Conservation (phyloP, 2,113 vertebrate species). For the Myodes glareolus region DNA sequence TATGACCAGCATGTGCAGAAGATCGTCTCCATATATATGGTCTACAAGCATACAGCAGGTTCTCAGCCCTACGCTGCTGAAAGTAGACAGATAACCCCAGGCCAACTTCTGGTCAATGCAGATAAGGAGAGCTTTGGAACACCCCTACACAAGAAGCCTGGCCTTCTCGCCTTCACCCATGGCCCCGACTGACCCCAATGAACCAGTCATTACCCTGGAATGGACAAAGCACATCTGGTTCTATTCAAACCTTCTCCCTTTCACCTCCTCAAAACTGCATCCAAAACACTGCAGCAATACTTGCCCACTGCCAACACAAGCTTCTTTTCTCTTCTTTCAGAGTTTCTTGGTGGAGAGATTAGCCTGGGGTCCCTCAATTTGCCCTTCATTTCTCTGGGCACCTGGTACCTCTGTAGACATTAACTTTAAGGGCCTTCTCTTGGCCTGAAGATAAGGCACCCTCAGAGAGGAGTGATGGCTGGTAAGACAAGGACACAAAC, state of each 20-base stretch:
- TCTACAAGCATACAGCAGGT: neutral
- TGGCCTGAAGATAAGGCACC: neutral
- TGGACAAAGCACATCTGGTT: conserved; percentile 70
- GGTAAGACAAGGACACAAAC: neutral
- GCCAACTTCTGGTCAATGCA: neutral
- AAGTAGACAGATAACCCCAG: neutral
- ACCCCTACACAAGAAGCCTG: conserved; percentile 27
- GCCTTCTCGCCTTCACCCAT: conserved; percentile 41
- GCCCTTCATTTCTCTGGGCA: neutral
- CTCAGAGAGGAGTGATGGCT: neutral
- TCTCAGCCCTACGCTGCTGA: neutral
- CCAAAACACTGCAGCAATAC: neutral
- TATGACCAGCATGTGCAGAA: neutral
- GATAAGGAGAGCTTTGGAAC: neutral
- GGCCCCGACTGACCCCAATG: conserved; percentile 39
- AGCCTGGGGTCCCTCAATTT: neutral
- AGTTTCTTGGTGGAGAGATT: conserved; percentile 6
- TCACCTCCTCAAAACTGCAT: conserved; percentile 29
- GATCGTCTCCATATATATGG: neutral
- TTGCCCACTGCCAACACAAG: neutral
- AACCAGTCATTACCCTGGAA: conserved; percentile 56
- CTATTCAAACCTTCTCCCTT: conserved; percentile 49
- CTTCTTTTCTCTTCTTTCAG: neutral
- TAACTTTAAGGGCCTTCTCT: neutral
- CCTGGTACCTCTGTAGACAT: neutral